These are phyloP conservation scores for Balaeniceps rex DNA, from an alignment of 2,113 vertebrate genomes.

Conservation along the genomic window DNA sequence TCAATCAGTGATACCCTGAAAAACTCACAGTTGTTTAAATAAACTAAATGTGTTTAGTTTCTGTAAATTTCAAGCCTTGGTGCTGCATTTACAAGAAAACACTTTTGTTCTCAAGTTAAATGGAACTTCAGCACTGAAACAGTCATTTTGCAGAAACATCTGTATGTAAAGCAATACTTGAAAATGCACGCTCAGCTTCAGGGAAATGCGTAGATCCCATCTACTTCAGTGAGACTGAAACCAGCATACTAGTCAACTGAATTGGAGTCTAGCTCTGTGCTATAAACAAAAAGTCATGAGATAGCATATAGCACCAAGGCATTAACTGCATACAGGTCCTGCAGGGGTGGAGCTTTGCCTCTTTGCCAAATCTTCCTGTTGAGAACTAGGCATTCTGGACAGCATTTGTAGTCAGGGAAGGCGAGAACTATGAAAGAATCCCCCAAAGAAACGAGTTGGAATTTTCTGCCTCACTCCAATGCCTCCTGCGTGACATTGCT, in stretches of 20 bases:
- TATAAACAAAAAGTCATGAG: background rate
- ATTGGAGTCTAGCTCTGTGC: background rate
- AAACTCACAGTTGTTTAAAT: background rate
- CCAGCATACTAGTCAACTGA: background rate
- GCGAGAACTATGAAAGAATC: background rate
- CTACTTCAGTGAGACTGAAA: background rate
- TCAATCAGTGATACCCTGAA: background rate
- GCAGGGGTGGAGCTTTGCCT: background rate
- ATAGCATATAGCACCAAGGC: background rate
- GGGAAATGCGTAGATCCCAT: background rate
- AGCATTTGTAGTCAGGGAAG: background rate
- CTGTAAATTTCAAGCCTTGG: background rate
- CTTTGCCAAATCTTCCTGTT: background rate
- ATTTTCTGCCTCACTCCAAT: background rate
- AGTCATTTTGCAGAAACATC: background rate
- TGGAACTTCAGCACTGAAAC: background rate
- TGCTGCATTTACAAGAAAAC: background rate
- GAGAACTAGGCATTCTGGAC: background rate
- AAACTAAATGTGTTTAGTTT: background rate
- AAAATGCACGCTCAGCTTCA: background rate
- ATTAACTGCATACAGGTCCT: background rate
- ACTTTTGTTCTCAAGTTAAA: background rate
- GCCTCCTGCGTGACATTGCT: background rate
- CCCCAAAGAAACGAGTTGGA: background rate
- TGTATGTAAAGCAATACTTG: background rate